Percentiles rank a stretch among this genome's conserved stretches.
Conservation (phyloP, 2,797 vertebrate species). For the Falco berigora region DNA sequence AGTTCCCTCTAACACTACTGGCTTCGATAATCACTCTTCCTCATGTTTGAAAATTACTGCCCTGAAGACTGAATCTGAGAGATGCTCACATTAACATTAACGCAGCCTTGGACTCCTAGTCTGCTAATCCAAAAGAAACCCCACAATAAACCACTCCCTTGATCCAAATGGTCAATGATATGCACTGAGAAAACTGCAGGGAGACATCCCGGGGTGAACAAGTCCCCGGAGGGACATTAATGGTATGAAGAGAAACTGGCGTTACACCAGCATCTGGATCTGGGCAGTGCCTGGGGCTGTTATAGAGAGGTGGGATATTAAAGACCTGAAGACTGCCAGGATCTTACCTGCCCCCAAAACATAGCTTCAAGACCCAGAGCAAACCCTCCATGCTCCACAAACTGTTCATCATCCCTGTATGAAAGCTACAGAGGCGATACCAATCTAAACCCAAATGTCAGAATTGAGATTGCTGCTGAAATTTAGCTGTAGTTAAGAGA, state of each 20-base stretch:
- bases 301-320: not conserved
- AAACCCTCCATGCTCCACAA: not conserved
- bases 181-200: not conserved
- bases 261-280: accelerated
- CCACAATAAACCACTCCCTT: not conserved
- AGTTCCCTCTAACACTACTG: not conserved
- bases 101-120: not conserved
- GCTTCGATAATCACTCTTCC: not conserved
- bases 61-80: not conserved
- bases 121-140: not conserved
- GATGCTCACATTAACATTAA: not conserved
- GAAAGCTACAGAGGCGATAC: not conserved
- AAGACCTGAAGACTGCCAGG: not conserved
- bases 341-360: not conserved
- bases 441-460: not conserved
- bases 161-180: not conserved
- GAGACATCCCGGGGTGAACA: not conserved
- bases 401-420: not conserved
- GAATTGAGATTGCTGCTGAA: not conserved
- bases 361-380: not conserved
- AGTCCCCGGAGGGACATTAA: not conserved
- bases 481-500: not conserved
- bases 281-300: not conserved
- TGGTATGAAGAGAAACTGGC: not conserved
- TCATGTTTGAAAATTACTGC: not conserved